Conservation (phyloP, 1,140 invertebrate genomes). For the Orius insidiosus region DNA sequence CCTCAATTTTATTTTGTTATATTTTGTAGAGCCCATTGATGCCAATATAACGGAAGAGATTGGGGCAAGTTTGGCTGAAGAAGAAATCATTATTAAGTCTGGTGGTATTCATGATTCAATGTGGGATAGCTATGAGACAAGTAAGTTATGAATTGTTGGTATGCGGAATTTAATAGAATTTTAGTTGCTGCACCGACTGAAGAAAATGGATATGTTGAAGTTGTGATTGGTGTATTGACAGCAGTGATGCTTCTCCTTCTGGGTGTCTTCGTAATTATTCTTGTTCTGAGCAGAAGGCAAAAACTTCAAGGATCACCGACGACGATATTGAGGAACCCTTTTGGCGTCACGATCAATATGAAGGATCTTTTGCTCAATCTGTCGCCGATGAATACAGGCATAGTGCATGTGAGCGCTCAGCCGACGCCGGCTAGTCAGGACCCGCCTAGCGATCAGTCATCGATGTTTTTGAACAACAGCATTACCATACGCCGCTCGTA, state of each 20-base stretch:
- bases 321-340: conserved; percentile 41
- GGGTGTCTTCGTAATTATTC: conserved; percentile 44
- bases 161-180: conserved; percentile 20
- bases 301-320: conserved; percentile 43
- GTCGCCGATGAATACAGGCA: conserved; percentile 28
- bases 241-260: conserved; percentile 49
- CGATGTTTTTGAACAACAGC: conserved; percentile 16
- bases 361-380: conserved; percentile 44
- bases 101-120: conserved; percentile 31
- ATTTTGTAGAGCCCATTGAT: conserved; percentile 28
- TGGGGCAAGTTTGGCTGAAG: conserved; percentile 29
- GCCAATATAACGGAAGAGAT: conserved; percentile 44
- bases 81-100: conserved; percentile 34
- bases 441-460: conserved; percentile 13
- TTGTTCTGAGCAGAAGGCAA: conserved; percentile 44
- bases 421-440: conserved; percentile 19
- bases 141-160: conserved; percentile 26
- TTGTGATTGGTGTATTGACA: conserved; percentile 52
- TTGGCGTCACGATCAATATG: conserved; percentile 47
- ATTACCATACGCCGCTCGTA: conserved; percentile 15
- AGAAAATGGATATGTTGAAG: conserved; percentile 45
- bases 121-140: conserved; percentile 36
- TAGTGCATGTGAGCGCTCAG: conserved; percentile 18
- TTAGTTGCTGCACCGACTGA: conserved; percentile 39
- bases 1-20: neutral